Percentiles rank a stretch among this genome's conserved stretches.
phyloP scores from a whole-genome alignment of 2,797 vertebrate species.

The Tiaroga cobitis region DNA sequence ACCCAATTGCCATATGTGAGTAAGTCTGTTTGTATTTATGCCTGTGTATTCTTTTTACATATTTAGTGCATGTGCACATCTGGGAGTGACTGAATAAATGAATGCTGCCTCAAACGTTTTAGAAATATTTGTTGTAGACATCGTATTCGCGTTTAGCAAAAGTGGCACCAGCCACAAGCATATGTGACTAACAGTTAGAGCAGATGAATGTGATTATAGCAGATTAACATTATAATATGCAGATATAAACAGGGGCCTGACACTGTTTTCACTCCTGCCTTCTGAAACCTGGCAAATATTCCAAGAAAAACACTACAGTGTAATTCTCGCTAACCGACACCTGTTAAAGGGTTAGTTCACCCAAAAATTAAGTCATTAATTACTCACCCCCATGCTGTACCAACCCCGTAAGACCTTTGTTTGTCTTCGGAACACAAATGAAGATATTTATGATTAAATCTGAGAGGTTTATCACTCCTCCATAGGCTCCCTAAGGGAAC shows the following conservation, averaged over 20 bases:
- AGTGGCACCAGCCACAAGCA: conserved; percentile 32
- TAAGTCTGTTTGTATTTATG: conserved; percentile 12
- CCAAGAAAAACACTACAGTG: background rate
- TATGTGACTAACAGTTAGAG: conserved; percentile 39
- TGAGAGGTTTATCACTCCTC: too few species aligned
- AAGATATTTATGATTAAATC: too few species aligned
- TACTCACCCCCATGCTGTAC: too few species aligned
- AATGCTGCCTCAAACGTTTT: background rate
- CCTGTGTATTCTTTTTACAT: conserved; percentile 8
- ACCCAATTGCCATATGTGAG: background rate
- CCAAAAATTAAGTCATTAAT: too few species aligned
- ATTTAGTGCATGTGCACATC: conserved; percentile 15
- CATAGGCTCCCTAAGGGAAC: too few species aligned
- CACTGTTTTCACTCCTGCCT: background rate
- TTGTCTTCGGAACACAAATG: too few species aligned
- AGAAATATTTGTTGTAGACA: conserved; percentile 26
- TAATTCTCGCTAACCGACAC: background rate
- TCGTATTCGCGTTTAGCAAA: background rate
- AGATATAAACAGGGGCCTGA: conserved; percentile 23
- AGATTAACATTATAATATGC: conserved; percentile 55
- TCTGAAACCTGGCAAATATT: background rate
- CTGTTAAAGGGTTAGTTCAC: too few species aligned
- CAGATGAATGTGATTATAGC: conserved; percentile 55
- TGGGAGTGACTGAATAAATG: conserved; percentile 5
- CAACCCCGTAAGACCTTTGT: too few species aligned